Percentiles rank a stretch among this genome's conserved stretches.
phyloP scores from a whole-genome alignment of 1,140 invertebrate species.

The Portunus trituberculatus region DNA sequence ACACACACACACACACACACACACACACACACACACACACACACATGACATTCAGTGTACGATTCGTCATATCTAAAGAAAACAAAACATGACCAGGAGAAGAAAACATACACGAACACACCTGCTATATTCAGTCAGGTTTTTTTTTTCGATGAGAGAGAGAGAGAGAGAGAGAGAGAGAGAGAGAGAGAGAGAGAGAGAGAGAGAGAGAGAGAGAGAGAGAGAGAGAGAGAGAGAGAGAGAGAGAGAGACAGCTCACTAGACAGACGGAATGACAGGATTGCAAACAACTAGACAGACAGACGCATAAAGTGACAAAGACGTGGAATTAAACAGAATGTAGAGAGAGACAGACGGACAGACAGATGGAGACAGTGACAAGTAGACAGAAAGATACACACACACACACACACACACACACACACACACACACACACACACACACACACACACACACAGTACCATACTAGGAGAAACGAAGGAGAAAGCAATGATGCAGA shows the following conservation, averaged over 20 bases:
- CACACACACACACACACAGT: too few species aligned
- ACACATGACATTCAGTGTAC: neutral
- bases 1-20: neutral
- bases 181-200: too few species aligned
- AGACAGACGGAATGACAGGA: neutral
- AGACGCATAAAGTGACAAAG: neutral
- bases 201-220: too few species aligned
- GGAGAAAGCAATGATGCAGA: neutral
- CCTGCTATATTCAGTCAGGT: neutral
- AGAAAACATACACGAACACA: neutral
- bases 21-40: conserved; percentile 20
- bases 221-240: too few species aligned
- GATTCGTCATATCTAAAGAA: neutral
- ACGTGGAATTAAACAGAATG: neutral
- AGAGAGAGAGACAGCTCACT: neutral
- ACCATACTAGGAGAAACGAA: too few species aligned
- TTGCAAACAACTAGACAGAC: neutral
- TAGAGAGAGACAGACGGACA: neutral
- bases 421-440: too few species aligned
- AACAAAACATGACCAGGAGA: neutral
- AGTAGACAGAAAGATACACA: neutral
- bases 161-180: too few species aligned
- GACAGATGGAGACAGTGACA: neutral
- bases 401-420: too few species aligned
- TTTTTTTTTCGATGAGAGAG: neutral